Conservation (phyloP, 2,888 invertebrate genomes). For the Amblyteles armatorius region DNA sequence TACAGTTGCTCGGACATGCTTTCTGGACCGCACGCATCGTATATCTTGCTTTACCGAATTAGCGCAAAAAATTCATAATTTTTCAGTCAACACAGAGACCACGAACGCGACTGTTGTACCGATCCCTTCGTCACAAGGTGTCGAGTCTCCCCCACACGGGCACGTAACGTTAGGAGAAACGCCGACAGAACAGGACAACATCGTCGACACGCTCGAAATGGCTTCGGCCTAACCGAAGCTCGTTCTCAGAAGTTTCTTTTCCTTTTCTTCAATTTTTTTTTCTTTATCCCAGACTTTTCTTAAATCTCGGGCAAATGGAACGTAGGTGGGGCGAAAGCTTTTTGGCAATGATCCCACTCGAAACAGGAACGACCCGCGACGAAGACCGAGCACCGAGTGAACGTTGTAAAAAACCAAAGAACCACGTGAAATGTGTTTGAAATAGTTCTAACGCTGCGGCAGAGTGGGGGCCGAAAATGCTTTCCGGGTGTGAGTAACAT, state of each 20-base stretch:
- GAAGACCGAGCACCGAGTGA: background rate
- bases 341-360: slow-evolving; percentile 65
- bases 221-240: slow-evolving; percentile 6
- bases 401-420: background rate
- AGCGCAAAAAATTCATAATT: background rate
- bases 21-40: background rate
- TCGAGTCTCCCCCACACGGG: background rate
- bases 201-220: slow-evolving; percentile 12
- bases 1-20: background rate
- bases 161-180: slow-evolving; percentile 23
- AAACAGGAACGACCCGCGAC: slow-evolving; percentile 1
- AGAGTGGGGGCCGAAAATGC: background rate
- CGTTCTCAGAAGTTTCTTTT: background rate
- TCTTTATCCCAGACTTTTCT: background rate
- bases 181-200: slow-evolving; percentile 24
- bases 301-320: background rate
- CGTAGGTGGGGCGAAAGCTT: slow-evolving; percentile 24
- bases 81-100: background rate
- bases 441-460: background rate
- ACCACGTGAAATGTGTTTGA: background rate
- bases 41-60: background rate
- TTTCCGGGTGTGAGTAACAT: background rate
- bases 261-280: background rate
- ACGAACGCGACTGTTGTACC: background rate
- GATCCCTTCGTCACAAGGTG: background rate